Conservation (phyloP, 2,113 vertebrate genomes). For the Tyto alba region DNA sequence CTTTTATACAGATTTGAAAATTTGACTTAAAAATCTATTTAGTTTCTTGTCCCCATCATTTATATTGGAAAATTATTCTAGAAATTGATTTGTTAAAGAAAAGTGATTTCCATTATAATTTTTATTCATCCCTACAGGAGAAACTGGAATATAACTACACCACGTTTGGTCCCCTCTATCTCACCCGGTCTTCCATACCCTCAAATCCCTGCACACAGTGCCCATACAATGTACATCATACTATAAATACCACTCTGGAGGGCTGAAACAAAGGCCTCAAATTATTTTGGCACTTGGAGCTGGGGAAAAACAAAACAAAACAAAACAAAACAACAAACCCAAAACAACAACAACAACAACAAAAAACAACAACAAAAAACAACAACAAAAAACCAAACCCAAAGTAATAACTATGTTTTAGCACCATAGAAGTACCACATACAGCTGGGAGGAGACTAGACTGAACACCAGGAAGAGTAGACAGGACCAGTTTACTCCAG, state of each 20-base stretch:
- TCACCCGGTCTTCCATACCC: neutral
- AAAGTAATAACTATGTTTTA: neutral
- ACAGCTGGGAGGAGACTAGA: neutral
- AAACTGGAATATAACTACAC: neutral
- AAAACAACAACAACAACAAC: no score
- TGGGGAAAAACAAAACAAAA: no score
- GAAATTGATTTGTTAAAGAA: neutral
- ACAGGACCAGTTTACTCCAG: neutral
- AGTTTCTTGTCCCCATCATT: neutral
- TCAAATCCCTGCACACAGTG: neutral
- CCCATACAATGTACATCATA: no score
- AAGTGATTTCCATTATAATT: neutral
- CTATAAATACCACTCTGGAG: neutral
- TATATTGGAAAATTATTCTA: neutral
- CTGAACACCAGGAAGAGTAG: neutral
- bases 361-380: no score
- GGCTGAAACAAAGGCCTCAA: neutral
- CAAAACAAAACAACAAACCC: no score
- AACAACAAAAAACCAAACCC: no score
- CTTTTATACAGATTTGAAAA: neutral
- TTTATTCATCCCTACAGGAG: neutral
- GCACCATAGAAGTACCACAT: neutral
- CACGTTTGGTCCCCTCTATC: neutral
- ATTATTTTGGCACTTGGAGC: neutral
- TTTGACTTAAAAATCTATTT: neutral